phyloP scores from a whole-genome alignment of 2,888 invertebrate genomes.

The Exephanes ischioxanthus region DNA sequence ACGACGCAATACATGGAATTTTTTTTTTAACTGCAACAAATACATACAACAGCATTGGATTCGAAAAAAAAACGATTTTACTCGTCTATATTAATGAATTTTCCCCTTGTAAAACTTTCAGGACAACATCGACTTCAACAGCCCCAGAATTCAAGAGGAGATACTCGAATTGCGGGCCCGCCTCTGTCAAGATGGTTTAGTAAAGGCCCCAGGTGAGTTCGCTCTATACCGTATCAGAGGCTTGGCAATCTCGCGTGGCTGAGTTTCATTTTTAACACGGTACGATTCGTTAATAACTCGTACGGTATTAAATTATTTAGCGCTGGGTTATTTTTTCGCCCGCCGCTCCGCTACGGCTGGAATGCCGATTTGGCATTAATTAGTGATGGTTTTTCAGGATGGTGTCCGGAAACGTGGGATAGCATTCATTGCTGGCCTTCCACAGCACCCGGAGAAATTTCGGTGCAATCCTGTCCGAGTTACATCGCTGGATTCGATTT shows the following conservation, averaged over 20 bases:
- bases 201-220: constrained; percentile 69
- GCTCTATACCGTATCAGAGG: neutral
- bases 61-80: neutral
- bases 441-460: constrained; percentile 84
- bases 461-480: constrained; percentile 85
- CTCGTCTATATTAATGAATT: neutral
- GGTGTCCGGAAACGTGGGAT: constrained; percentile 87
- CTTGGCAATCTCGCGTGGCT: too few species aligned
- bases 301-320: neutral
- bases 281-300: neutral
- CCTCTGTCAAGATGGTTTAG: constrained; percentile 76
- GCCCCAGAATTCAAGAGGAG: constrained; percentile 76
- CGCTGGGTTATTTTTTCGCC: neutral
- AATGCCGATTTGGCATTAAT: neutral
- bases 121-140: constrained; percentile 78
- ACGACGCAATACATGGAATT: too few species aligned
- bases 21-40: too few species aligned
- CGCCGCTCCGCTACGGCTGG: too few species aligned
- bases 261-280: neutral
- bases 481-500: constrained; percentile 86
- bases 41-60: neutral
- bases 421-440: constrained; percentile 87
- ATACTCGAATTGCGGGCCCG: constrained; percentile 74
- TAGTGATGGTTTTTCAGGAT: constrained; percentile 74
- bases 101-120: constrained; percentile 64